Base-by-base conservation (phyloP, 2,113 vertebrate species). In the Rhabdomys dilectus region DNA sequence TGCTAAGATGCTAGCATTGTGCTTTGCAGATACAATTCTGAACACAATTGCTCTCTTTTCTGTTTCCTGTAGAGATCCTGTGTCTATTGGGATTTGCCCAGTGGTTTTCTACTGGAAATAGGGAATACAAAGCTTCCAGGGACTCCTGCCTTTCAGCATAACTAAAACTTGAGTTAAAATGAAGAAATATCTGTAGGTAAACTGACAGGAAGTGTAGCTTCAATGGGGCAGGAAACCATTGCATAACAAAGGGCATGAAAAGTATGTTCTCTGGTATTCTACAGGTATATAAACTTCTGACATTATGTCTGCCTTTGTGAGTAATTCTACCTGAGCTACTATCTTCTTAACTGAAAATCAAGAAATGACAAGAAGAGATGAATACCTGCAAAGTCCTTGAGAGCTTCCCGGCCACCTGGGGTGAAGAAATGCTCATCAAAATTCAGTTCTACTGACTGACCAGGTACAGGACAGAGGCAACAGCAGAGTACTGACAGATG, bases 151-250 rank as follows among this genome's bases (percentile, higher is more conserved):
- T 80, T 91, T 88, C 84, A 0, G 24, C 88, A 78, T 88, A 73
- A 72, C 68, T 91, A 85, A 70, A 93, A 88, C 90, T 92, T 90
- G n/a, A 80, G 51, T 78, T 89, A 45, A 64, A 97, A 58, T 68
- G 2, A 91, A 70, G 19, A 88, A 64, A 89, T 34, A 48, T 60
- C 9, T 56, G 73, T 8, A 31, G 51, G 56, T 77, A 87, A 96
- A 42, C 17, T 45, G 21, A 56, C n/a, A 76, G 77, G 70, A 96
- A 88, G 64, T 31, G 62, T 3, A 86, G 73, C 12, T 94, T 24
- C 51, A 93, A 8, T 26, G 7, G n/a, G 31, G 77, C 1, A 72
- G 58, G 51, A 64, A 91, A 93, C n/a, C 21, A 81, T n/a, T 13
- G 7, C 29, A 42, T 21, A 84, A 87, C 7, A 92, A 92, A 58